Base-by-base conservation (phyloP, 2,888 invertebrate genomes). In the Orthonevra nobilis region DNA sequence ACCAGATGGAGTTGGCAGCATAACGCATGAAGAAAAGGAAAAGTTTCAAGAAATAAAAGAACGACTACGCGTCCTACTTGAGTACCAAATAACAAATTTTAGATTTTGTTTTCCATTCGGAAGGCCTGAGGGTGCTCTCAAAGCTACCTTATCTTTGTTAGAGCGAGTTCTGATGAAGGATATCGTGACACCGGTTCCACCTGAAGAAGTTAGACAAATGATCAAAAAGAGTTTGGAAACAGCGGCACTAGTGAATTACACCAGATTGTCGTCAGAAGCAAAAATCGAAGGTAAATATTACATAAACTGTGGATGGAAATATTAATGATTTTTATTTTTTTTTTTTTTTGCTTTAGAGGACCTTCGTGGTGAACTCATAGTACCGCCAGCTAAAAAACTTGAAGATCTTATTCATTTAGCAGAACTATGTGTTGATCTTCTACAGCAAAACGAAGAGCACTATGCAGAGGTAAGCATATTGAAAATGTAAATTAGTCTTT, bases 401-500 rank as follows among this genome's bases (percentile, higher is more conserved):
- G 98, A 99, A 88, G 98, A 99, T 88, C 92, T 99, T 64, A 97
- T 98, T 85, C 97, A 97, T 88, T 92, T 99, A 83, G 97, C 99
- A 9, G 99, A 99, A 88, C 92, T 99, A 42, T 99, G 99, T 90
- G 98, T 99, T 58, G 99, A 99, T 89, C 92, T 99, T 34, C 90
- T 99, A 81, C 99, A 99, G 89, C 99, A 99, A 90, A 99, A 99
- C 88, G 99, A 99, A 91, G 99, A 99, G 89, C 98, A 99, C 89
- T 99, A 99, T 90, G 97, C 99, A 82, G 99, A 99, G 96, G 99
- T 99, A 92, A 90, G 90, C 86, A n/a, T n/a, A n/a, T n/a, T n/a
- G n/a, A n/a, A n/a, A n/a, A n/a, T n/a, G n/a, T n/a, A n/a, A n/a
- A n/a, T n/a, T n/a, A n/a, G n/a, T n/a, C 12, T 23, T 52, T 52